These are phyloP conservation scores for Incurvaria masculella DNA, from an alignment of 2,888 invertebrate species.

Conservation along the genomic window DNA sequence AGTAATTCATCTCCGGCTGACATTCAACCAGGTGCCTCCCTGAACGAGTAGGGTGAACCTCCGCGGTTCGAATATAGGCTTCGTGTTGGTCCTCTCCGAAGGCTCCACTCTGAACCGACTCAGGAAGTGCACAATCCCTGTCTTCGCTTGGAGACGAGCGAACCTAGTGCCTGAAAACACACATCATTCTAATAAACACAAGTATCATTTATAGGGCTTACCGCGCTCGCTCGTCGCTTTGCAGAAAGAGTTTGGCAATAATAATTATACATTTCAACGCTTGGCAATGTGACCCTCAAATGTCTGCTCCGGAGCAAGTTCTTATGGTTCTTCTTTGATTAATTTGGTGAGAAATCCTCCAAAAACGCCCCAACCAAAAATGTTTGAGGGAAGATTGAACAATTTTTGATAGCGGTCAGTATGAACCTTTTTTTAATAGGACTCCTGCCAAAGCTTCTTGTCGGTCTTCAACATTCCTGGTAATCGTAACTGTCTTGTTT, in stretches of 20 bases:
- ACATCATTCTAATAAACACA: neutral
- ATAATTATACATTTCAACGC: neutral
- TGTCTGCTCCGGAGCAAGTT: neutral
- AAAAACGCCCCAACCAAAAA: too few relatives aligned
- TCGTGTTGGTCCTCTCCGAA: slow-evolving; percentile 15
- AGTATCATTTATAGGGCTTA: neutral
- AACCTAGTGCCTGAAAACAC: slow-evolving; percentile 23
- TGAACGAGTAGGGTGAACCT: slow-evolving; percentile 18
- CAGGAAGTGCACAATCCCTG: slow-evolving; percentile 22
- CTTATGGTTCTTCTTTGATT: neutral
- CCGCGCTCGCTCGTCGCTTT: neutral
- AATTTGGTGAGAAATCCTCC: too few relatives aligned
- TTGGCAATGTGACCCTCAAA: slow-evolving; percentile 1
- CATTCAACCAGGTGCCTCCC: slow-evolving; percentile 20
- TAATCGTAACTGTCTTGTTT: neutral
- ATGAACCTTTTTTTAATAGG: too few relatives aligned
- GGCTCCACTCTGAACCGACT: slow-evolving; percentile 21
- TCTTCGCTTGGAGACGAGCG: slow-evolving; percentile 24
- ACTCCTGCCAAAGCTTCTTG: too few relatives aligned
- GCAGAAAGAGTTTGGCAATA: neutral
- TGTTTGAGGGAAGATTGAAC: too few relatives aligned
- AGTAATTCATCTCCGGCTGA: slow-evolving; percentile 8
- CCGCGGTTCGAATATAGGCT: slow-evolving; percentile 17
- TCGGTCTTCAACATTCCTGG: neutral
- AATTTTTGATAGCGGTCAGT: too few relatives aligned